These are phyloP conservation scores for Rhineura floridana DNA, from an alignment of 2,113 vertebrate species.

Conservation along the genomic window DNA sequence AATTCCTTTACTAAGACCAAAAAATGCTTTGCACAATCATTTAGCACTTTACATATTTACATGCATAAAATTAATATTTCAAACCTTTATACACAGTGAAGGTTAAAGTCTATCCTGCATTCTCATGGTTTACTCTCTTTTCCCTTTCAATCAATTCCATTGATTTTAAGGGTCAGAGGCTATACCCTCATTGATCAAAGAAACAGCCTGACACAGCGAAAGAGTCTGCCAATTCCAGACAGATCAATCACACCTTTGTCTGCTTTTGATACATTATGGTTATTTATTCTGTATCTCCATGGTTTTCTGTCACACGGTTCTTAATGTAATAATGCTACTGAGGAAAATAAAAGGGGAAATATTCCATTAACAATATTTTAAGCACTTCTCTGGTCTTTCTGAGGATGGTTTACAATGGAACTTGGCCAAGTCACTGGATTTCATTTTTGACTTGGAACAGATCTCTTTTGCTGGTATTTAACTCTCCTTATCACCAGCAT, in stretches of 20 bases:
- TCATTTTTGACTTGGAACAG: constrained; percentile 58
- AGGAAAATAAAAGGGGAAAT: constrained; percentile 37
- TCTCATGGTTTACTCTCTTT: constrained; percentile 79
- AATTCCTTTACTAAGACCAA: constrained; percentile 17
- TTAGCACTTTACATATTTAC: constrained; percentile 33
- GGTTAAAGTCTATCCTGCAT: constrained; percentile 80
- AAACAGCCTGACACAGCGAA: constrained; percentile 90
- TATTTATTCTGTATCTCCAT: constrained; percentile 84
- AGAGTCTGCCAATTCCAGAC: constrained; percentile 85
- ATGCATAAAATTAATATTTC: constrained; percentile 54
- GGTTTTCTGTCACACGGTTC: constrained; percentile 75
- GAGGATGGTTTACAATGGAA: constrained; percentile 55
- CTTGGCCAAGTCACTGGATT: constrained; percentile 45
- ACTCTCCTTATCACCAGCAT: constrained; percentile 31
- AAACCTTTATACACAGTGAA: constrained; percentile 75
- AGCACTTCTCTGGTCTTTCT: constrained; percentile 43
- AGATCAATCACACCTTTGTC: constrained; percentile 89
- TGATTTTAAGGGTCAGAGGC: constrained; percentile 90
- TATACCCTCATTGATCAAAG: constrained; percentile 85
- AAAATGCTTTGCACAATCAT: constrained; percentile 46
- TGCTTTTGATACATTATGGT: constrained; percentile 85
- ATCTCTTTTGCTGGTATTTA: constrained; percentile 50
- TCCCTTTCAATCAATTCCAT: constrained; percentile 85
- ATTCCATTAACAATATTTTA: constrained; percentile 54
- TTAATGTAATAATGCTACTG: constrained; percentile 60